Evolutionary conservation across 2,888 invertebrate genomes (phyloP).

Genomic region (Drosophila melanosoma): DNA sequence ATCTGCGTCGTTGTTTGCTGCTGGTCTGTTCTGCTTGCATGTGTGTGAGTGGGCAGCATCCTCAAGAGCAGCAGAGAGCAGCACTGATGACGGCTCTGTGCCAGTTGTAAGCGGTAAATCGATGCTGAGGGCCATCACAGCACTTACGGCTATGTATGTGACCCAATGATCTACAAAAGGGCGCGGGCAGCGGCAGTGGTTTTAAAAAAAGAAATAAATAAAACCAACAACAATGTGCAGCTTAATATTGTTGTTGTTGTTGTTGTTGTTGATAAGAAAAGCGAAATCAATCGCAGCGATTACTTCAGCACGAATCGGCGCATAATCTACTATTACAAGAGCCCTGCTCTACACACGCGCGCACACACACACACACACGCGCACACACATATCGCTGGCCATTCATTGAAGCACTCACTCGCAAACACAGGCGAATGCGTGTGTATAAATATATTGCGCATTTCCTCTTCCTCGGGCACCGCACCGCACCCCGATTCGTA

Average conservation of each 20-base stretch:
- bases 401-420: conserved; percentile 47
- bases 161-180: conserved; percentile 77
- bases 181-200: conserved; percentile 52
- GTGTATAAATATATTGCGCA: conserved; percentile 23
- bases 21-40: conserved; percentile 4
- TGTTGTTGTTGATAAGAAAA: conserved; percentile 47
- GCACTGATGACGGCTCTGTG: conserved; percentile 40
- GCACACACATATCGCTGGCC: conserved; percentile 13
- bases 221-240: background rate
- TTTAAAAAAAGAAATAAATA: conserved; percentile 1
- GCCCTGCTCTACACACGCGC: conserved; percentile 40
- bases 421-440: background rate
- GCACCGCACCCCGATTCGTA: conserved; percentile 2
- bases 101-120: conserved; percentile 78
- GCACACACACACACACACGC: conserved; percentile 27
- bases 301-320: conserved; percentile 45
- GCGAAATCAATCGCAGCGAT: conserved; percentile 65
- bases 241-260: background rate
- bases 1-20: conserved; percentile 18
- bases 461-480: conserved; percentile 3
- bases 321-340: conserved; percentile 44
- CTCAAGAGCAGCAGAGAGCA: conserved; percentile 18
- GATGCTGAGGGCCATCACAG: conserved; percentile 64
- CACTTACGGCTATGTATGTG: conserved; percentile 36
- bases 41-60: conserved; percentile 37